Base-by-base conservation (phyloP, 2,888 invertebrate genomes). In the Rhingia campestris region DNA sequence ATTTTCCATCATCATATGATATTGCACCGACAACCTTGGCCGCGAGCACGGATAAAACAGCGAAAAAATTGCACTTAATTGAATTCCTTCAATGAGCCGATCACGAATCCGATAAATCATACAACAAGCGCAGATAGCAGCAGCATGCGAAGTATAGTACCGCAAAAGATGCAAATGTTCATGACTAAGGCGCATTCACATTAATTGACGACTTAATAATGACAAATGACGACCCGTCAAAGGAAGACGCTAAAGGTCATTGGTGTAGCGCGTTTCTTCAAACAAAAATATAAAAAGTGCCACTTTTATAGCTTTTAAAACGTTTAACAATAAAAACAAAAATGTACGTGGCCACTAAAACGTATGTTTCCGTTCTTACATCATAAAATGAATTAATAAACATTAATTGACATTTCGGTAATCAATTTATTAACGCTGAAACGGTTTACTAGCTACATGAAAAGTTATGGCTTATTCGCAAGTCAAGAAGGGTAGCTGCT, bases 71-170 rank as follows among this genome's bases (percentile, higher is more conserved):
- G 64, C 76, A 81, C 64, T 75, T 72, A 61, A 81, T 77, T 81
- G 66, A 81, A 77, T 66, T 81, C 66, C 64, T 61, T 77, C 77
- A 77, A 81, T 81, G 81, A 66, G 66, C 41, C 43, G 81, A 81
- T 81, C 81, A 81, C 81, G 81, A 81, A 66, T 61, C 54, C 37
- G 77, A 81, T 81, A 77, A 81, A 81, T 81, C 81, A 81, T 72
- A 59, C 33, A 59, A 63, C 63, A 39, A 77, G 37, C 37, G 22
- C 43, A 45, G 6, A n/a, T 35, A 45, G 30, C 49, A 43, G 45
- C 10, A 49, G 7, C 54, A 43, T 51, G 37, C 56, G 45, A 69
- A 81, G 10, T 41, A n/a, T n/a, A 14, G 58, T 56, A 49, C 51
- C 49, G 41, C 49, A 33, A 59, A 66, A 81, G 61, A 81, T 81